Evolutionary conservation across 1,140 invertebrate species (phyloP), one percentile per base, ranked within the genome.

Genomic region (Saxidomus purpurata): DNA sequence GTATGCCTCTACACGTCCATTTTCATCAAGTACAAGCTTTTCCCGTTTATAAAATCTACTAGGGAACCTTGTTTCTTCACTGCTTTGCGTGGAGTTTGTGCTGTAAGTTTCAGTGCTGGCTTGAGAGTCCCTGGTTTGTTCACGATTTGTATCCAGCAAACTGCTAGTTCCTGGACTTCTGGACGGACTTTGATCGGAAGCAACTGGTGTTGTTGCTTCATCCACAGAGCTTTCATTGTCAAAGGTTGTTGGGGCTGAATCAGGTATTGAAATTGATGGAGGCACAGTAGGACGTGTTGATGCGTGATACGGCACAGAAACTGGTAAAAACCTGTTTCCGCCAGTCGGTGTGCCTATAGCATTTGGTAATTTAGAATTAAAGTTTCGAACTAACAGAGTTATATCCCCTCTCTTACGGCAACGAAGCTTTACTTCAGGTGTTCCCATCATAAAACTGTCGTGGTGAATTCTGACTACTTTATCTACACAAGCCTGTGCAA

Each of bases 401-500:
- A 99, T 98, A 93, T 98, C 98, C 88, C 98, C 97, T 61, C 97
- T 94, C 92, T 97, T 97, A 28, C 96, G 94, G 82, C 95, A 96
- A 22, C 92, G 52, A 40, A 67, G 71, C 82, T 95, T 95, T 59
- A 92, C 84, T 28, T 93, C 89, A 40, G 86, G 92, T 55, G 69
- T 91, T 71, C 90, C 92, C 49, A 88, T 93, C 93, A 98, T 97
- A 92, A 97, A 98, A 81, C 97, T 97, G 81, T 98, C 98, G 89
- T 98, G 97, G 94, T 99, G 98, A 81, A 98, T 97, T 74, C 98
- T 96, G 8, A 98, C 98, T 13, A 98, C 97, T 96, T 98, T 98
- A 93, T 98, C 97, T 0, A 99, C 97, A 0, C 98, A 98, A 2
- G 98, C 97, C 96, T 99, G 98, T 49, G 98, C 98, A 49, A 98